Conservation (phyloP, 2,888 invertebrate species). For the Steinernema hermaphroditum region DNA sequence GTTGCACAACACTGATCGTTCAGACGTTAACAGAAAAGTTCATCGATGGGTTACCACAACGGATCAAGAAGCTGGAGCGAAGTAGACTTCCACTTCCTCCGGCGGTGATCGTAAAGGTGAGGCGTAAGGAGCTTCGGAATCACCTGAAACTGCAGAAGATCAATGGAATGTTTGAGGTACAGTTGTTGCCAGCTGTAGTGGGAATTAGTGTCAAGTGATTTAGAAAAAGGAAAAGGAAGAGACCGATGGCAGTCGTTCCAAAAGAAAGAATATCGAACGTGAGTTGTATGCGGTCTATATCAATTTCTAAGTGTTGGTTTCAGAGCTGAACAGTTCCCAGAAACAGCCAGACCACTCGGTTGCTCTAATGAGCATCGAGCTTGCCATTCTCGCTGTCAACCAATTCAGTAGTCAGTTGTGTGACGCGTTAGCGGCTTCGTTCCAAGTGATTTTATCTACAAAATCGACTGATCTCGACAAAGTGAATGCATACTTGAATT, state of each 20-base stretch:
- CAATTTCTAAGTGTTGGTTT: not conserved
- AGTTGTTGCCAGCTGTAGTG: not conserved
- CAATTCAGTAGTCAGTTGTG: not conserved
- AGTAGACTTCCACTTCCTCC: conserved; percentile 32
- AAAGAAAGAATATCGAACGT: not conserved
- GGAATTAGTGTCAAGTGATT: not conserved
- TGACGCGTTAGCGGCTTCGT: conserved; percentile 2
- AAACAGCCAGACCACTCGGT: conserved; percentile 11
- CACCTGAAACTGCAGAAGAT: conserved; percentile 43
- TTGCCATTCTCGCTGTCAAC: not conserved
- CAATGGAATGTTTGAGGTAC: conserved; percentile 36
- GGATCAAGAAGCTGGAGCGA: conserved; percentile 13
- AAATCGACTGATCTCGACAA: conserved; percentile 25
- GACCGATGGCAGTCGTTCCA: not conserved
- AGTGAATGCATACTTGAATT: conserved; percentile 30
- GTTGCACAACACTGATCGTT: not conserved
- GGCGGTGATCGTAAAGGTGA: conserved; percentile 35
- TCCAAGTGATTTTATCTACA: conserved; percentile 16
- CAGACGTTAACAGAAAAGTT: conserved; percentile 14
- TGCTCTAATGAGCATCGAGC: conserved; percentile 23
- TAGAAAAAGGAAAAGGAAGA: not conserved
- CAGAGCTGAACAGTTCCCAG: conserved; percentile 10
- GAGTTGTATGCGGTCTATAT: not conserved
- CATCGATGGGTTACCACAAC: conserved; percentile 1
- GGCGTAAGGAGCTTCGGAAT: conserved; percentile 46